Conservation (phyloP, 2,113 vertebrate genomes). For the Atrichornis clamosus region DNA sequence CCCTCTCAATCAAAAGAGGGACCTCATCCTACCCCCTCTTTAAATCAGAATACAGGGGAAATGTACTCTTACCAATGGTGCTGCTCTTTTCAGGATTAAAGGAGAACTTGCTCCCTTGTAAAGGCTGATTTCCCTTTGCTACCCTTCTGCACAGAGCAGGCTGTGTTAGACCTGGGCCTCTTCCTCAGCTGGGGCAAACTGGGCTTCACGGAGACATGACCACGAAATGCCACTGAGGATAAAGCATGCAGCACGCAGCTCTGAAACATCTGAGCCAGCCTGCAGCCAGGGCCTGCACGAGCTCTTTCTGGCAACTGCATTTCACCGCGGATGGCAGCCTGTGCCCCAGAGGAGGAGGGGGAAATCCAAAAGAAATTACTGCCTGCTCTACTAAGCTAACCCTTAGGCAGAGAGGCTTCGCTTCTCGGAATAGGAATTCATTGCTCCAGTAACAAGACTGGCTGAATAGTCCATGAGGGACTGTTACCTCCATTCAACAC, state of each 20-base stretch:
- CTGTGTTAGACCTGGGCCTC: neutral
- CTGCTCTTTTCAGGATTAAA: neutral
- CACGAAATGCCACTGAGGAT: neutral
- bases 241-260: neutral
- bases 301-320: neutral
- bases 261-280: neutral
- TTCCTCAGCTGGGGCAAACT: neutral
- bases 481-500: neutral
- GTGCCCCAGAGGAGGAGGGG: neutral
- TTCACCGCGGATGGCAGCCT: neutral
- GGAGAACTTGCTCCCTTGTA: neutral
- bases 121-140: neutral
- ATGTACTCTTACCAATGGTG: neutral
- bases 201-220: neutral
- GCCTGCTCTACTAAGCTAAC: slow-evolving; percentile 9
- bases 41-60: neutral
- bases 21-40: neutral
- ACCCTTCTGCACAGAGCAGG: neutral
- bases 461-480: neutral
- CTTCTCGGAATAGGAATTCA: neutral
- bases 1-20: neutral
- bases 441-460: neutral
- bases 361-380: slow-evolving; percentile 28
- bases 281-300: accelerated
- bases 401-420: neutral